Evolutionary conservation across 2,113 vertebrate genomes (phyloP).

Genomic region (Callocephalon fimbriatum): DNA sequence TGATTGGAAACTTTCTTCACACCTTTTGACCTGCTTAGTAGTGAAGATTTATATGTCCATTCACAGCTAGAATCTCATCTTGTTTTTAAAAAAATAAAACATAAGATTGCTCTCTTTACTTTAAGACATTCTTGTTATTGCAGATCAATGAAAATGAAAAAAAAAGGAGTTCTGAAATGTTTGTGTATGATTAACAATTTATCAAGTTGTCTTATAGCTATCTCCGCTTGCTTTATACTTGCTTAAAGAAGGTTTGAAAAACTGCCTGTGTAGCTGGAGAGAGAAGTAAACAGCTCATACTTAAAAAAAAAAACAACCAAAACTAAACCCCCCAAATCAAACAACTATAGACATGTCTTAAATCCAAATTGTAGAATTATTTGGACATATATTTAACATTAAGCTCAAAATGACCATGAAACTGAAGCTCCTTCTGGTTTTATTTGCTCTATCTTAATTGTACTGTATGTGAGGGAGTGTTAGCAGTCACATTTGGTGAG

Average conservation of each 20-base stretch:
- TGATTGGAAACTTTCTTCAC: constrained; percentile 49
- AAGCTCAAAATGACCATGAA: background rate
- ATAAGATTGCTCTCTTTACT: constrained; percentile 11
- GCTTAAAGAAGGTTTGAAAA: background rate
- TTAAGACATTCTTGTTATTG: constrained; percentile 27
- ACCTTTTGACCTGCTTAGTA: constrained; percentile 55
- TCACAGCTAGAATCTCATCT: constrained; percentile 40
- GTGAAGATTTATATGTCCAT: constrained; percentile 57
- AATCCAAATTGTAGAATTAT: background rate
- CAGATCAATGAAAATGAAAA: background rate
- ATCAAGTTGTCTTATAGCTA: background rate
- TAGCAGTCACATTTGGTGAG: constrained; percentile 4
- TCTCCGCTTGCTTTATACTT: background rate
- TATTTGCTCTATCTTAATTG: background rate
- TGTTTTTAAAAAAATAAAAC: constrained; percentile 60
- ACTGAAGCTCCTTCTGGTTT: background rate
- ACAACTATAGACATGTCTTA: background rate
- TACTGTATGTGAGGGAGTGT: background rate
- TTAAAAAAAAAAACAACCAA: background rate
- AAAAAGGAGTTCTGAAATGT: background rate
- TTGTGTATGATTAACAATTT: constrained; percentile 16
- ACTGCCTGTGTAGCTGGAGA: background rate
- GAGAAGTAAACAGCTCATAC: background rate
- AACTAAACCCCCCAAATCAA: background rate
- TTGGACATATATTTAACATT: background rate